These are phyloP conservation scores for Cynocephalus volans DNA, from an alignment of 2,113 vertebrate species.

Conservation along the genomic window DNA sequence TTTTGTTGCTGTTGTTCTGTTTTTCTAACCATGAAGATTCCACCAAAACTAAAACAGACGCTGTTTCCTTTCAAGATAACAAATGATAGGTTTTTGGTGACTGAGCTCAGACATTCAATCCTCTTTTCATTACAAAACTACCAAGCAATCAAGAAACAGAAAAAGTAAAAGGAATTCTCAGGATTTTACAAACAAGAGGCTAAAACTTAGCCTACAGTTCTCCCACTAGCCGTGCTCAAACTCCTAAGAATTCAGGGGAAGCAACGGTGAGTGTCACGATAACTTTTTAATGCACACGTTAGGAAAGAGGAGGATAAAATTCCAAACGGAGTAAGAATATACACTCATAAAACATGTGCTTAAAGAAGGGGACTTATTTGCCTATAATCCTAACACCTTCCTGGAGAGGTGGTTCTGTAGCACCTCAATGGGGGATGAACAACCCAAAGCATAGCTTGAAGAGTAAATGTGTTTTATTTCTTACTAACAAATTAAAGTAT, in stretches of 20 bases:
- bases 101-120: constrained; percentile 83
- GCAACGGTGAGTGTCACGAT: neutral
- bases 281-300: neutral
- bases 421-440: neutral
- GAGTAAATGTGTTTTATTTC: constrained; percentile 67
- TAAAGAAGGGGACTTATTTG: neutral
- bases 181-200: constrained; percentile 14
- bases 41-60: neutral
- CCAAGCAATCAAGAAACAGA: constrained; percentile 73
- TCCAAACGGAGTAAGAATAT: neutral
- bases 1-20: constrained; percentile 3
- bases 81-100: constrained; percentile 71
- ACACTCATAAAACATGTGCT: neutral
- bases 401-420: neutral
- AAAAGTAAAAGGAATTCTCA: constrained; percentile 73
- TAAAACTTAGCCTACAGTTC: constrained; percentile 23
- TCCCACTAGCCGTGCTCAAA: neutral
- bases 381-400: neutral
- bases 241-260: neutral
- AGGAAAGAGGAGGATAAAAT: neutral
- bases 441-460: constrained; percentile 7
- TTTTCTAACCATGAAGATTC: constrained; percentile 22
- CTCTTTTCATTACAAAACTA: constrained; percentile 80
- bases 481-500: constrained; percentile 78
- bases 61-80: constrained; percentile 55